A percentile compares a stretch with the other conserved stretches of the same genome.
Evolutionary conservation across 1,140 invertebrate genomes (phyloP).

Genomic region (Catajapyx aquilonaris): DNA sequence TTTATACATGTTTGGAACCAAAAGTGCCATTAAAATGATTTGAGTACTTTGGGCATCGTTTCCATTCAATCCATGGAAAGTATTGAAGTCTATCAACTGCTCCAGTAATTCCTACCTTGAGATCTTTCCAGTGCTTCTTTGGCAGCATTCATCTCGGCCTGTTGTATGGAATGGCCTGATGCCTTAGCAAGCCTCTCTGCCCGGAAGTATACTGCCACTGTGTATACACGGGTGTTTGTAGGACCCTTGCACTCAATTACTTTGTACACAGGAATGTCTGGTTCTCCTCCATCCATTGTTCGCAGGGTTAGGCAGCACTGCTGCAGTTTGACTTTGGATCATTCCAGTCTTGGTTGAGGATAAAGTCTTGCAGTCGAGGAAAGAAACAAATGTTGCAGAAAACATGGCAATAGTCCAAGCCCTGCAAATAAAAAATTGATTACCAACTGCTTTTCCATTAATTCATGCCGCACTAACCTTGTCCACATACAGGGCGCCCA

Average conservation of each 20-base stretch:
- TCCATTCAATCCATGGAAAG: too few relatives aligned
- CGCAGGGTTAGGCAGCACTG: slow-evolving; percentile 94
- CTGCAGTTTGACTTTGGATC: slow-evolving; percentile 97
- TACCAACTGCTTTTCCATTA: too few relatives aligned
- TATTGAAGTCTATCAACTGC: too few relatives aligned
- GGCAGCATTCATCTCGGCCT: slow-evolving; percentile 95
- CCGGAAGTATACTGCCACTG: slow-evolving; percentile 91
- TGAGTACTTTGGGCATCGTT: too few relatives aligned
- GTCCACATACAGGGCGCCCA: slow-evolving; percentile 92
- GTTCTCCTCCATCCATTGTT: slow-evolving; percentile 83
- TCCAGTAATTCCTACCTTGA: slow-evolving; percentile 36
- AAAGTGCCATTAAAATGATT: too few relatives aligned
- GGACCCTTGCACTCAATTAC: slow-evolving; percentile 89
- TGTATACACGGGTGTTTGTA: slow-evolving; percentile 88
- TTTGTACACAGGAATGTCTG: slow-evolving; percentile 92
- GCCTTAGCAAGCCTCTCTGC: slow-evolving; percentile 70
- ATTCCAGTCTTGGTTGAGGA: slow-evolving; percentile 98
- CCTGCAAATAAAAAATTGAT: too few relatives aligned
- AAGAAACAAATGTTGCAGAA: slow-evolving; percentile 95
- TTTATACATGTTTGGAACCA: too few relatives aligned
- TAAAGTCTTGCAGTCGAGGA: slow-evolving; percentile 79
- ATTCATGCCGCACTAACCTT: too few relatives aligned
- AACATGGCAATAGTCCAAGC: slow-evolving; percentile 63
- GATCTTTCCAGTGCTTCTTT: slow-evolving; percentile 66
- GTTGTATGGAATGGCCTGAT: slow-evolving; percentile 83